These are phyloP conservation scores for Cebus imitator DNA, from an alignment of 2,113 vertebrate genomes.

Conservation along the genomic window DNA sequence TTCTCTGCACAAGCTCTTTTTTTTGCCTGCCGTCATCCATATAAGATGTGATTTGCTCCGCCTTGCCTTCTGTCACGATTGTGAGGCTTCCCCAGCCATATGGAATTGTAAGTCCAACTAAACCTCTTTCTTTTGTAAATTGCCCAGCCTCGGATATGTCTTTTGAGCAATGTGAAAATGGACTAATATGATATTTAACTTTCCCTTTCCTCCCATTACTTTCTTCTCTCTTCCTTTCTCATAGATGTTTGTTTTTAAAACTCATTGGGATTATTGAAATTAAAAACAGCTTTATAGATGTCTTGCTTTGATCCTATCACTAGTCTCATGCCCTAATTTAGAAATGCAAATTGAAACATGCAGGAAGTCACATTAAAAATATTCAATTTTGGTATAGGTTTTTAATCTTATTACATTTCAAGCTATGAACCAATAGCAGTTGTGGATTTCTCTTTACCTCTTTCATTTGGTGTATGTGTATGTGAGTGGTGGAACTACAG, in stretches of 20 bases:
- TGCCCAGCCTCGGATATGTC: no score
- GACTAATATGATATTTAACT: not conserved
- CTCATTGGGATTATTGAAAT: slow-evolving; percentile 18
- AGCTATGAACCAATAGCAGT: not conserved
- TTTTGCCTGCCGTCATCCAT: no score
- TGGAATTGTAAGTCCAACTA: no score
- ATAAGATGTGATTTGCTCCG: no score
- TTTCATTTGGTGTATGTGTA: not conserved
- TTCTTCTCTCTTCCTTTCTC: not conserved
- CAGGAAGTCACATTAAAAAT: slow-evolving; percentile 45
- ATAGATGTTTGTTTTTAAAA: slow-evolving; percentile 4
- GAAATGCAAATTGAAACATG: slow-evolving; percentile 54
- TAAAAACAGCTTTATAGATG: not conserved
- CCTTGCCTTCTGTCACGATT: no score
- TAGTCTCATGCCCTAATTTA: slow-evolving; percentile 9
- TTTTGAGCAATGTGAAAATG: no score
- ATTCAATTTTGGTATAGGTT: slow-evolving; percentile 38
- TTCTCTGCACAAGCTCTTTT: no score
- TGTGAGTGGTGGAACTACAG: not conserved
- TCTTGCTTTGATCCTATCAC: slow-evolving; percentile 32
- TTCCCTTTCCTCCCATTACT: not conserved
- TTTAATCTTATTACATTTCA: slow-evolving; percentile 43
- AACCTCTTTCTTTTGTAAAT: no score
- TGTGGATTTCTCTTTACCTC: slow-evolving; percentile 53
- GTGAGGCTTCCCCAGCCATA: no score